Evolutionary conservation across 2,113 vertebrate genomes (phyloP), one percentile per base, ranked within the genome.

Genomic region (Zosterops pallidus): DNA sequence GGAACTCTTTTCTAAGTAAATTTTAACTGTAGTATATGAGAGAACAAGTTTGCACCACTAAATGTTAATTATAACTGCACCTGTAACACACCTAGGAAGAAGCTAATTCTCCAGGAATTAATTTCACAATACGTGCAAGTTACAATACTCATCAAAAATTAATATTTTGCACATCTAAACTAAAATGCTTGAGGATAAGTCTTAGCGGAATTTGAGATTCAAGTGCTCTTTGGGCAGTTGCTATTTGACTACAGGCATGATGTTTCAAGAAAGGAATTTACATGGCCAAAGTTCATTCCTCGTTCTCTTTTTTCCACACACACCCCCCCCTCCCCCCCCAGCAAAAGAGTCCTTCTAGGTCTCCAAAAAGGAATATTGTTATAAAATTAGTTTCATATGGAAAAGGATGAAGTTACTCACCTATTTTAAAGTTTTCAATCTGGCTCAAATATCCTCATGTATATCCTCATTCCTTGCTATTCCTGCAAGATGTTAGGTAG

Each of bases 221-320:
- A 42, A 46, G 9, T 35, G 25, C 25, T 67, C 18, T 46, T 86
- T 21, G 52, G 9, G 11, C 33, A 74, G 33, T 37, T 91, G 16
- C 5, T 87, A 14, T 70, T 84, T 21, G 12, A 33, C n/a, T 77
- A 26, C 1, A 7, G 23, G 16, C 23, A 25, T 47, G n/a, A 71
- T 49, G 44, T 86, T 70, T 89, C 29, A 81, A 39, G n/a, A 81
- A 70, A 62, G 70, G 39, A 79, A 67, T 89, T 85, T 78, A 19
- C 41, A 8, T 11, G 46, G 31, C 15, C n/a, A n/a, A 56, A 68
- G 39, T 88, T 79, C 35, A 47, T 55, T 75, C 33, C 29, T 21
- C 49, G 16, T 46, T 78, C 25, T 81, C 11, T 60, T 71, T 19
- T 42, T 37, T 39, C 39, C 39, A 37, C 37, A 37, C 37, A 5